phyloP scores from a whole-genome alignment of 2,888 invertebrate species.

The Sphaerophoria taeniata region DNA sequence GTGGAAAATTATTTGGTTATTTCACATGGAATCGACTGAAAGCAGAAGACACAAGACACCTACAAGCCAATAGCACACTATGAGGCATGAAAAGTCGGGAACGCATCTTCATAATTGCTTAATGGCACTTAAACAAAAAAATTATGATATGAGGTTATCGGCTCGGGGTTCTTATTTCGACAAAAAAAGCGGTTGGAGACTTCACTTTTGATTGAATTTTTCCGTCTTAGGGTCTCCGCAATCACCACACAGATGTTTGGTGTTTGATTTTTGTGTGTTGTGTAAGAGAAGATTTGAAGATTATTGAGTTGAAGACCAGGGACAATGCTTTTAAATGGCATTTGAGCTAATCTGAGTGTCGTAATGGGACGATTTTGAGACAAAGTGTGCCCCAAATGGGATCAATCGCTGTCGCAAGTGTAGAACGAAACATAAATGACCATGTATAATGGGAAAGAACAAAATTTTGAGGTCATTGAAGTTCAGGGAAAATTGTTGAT shows the following conservation, averaged over 20 bases:
- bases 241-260: conserved; percentile 47
- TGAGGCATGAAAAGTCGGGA: neutral
- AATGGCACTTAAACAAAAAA: conserved; percentile 69
- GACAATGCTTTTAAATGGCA: neutral
- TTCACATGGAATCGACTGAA: conserved; percentile 40
- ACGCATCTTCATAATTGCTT: conserved; percentile 64
- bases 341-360: conserved; percentile 19
- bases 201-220: conserved; percentile 35
- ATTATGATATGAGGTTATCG: conserved; percentile 72
- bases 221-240: conserved; percentile 9
- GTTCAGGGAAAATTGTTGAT: conserved; percentile 16
- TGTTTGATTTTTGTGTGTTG: neutral
- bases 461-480: conserved; percentile 16
- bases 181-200: conserved; percentile 42
- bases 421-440: conserved; percentile 15
- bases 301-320: conserved; percentile 25
- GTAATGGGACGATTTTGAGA: neutral
- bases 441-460: conserved; percentile 9
- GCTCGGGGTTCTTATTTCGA: conserved; percentile 59
- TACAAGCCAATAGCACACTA: neutral
- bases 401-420: conserved; percentile 42
- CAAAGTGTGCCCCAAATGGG: conserved; percentile 55
- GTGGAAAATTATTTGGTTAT: conserved; percentile 60
- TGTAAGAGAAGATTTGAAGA: conserved; percentile 27
- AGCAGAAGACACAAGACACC: neutral